These are phyloP conservation scores for Boleophthalmus pectinirostris DNA, from an alignment of 2,113 vertebrate genomes.

Conservation along the genomic window DNA sequence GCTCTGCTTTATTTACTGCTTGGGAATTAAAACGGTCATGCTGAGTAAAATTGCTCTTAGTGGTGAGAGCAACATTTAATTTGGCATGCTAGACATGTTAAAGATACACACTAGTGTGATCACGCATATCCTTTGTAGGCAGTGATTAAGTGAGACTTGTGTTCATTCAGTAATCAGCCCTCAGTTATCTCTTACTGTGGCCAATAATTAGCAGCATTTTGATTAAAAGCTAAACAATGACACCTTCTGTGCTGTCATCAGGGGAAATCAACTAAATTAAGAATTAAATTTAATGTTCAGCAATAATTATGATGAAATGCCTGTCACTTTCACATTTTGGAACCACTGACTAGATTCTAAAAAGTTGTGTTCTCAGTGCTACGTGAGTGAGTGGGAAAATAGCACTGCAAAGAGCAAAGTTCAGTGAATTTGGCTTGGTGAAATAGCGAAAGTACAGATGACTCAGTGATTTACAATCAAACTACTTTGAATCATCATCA, in stretches of 20 bases:
- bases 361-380: background rate
- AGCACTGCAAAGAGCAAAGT: background rate
- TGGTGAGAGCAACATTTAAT: constrained; percentile 38
- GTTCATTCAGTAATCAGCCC: constrained; percentile 13
- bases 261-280: constrained; percentile 8
- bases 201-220: constrained; percentile 28
- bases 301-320: background rate
- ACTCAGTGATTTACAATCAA: background rate
- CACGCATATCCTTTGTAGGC: constrained; percentile 23
- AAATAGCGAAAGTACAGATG: background rate
- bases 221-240: background rate
- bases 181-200: constrained; percentile 16
- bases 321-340: background rate
- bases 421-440: background rate
- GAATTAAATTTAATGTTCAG: constrained; percentile 5
- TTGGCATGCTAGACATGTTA: constrained; percentile 41
- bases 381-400: background rate
- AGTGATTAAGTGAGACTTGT: constrained; percentile 25
- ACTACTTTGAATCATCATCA: background rate
- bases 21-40: constrained; percentile 33
- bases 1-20: constrained; percentile 48
- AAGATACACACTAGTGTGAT: constrained; percentile 37
- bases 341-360: background rate
- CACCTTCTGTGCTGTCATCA: background rate
- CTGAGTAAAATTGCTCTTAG: constrained; percentile 38